Conservation (phyloP, 2,888 invertebrate species). For the Zaprionus lineosus region DNA sequence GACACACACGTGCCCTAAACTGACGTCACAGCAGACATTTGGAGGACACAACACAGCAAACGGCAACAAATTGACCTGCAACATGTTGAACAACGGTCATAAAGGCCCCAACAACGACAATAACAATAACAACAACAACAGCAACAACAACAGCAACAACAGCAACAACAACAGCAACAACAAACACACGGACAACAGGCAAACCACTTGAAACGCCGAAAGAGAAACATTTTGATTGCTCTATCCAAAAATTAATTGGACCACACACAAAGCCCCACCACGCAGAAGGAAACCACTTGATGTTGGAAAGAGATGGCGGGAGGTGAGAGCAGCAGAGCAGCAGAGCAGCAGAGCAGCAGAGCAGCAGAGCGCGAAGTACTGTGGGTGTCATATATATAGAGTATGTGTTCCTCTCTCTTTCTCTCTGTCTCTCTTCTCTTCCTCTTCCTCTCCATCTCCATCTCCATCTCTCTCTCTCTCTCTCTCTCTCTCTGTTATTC, state of each 20-base stretch:
- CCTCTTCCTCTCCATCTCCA: no score
- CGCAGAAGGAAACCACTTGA: conserved; percentile 21
- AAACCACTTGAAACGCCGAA: conserved; percentile 46
- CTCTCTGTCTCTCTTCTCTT: no score
- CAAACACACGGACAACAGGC: no score
- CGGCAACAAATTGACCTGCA: conserved; percentile 72
- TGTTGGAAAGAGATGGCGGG: conserved; percentile 4
- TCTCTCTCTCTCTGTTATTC: no score
- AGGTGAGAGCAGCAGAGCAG: conserved; percentile 9
- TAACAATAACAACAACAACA: conserved; percentile 21
- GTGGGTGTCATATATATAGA: conserved; percentile 77
- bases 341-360: background rate
- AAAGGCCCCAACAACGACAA: conserved; percentile 49
- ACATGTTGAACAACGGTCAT: conserved; percentile 67
- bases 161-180: conserved; percentile 5
- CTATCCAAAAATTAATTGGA: conserved; percentile 76
- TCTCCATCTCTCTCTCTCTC: no score
- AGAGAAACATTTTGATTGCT: conserved; percentile 75
- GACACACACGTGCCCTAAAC: no score
- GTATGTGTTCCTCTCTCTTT: no score
- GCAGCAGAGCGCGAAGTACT: conserved; percentile 35
- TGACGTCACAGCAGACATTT: conserved; percentile 9
- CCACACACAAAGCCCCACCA: conserved; percentile 64
- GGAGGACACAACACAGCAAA: conserved; percentile 48
- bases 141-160: conserved; percentile 8